These are phyloP conservation scores for Holothuria leucospilota DNA, from an alignment of 53 echinoderm and acorn worm genomes.

Conservation along the genomic window DNA sequence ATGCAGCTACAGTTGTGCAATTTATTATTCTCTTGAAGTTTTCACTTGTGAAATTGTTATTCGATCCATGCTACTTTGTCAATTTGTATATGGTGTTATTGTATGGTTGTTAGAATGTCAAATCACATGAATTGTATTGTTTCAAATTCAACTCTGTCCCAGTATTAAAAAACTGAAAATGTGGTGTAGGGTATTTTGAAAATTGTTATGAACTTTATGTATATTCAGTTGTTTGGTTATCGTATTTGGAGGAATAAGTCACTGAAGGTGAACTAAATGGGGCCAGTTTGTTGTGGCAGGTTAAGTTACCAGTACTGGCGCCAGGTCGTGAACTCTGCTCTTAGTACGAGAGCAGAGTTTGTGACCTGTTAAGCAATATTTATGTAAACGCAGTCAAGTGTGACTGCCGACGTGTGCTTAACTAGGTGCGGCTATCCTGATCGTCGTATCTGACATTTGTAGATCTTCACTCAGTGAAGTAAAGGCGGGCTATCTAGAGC, in stretches of 20 bases:
- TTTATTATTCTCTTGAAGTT: neutral
- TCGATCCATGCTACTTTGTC: too few species aligned
- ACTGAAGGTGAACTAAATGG: neutral
- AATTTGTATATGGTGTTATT: too few species aligned
- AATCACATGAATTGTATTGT: too few species aligned
- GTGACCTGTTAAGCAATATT: neutral
- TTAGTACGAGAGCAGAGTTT: neutral
- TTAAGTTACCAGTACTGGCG: neutral
- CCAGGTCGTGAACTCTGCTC: neutral
- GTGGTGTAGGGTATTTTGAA: neutral
- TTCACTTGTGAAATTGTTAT: too few species aligned
- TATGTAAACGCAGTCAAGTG: constrained; percentile 3
- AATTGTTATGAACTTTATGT: neutral
- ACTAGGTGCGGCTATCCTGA: too few species aligned
- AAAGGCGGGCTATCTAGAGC: too few species aligned
- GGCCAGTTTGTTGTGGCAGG: neutral
- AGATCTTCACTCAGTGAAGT: too few species aligned
- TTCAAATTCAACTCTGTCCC: too few species aligned
- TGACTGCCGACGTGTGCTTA: neutral
- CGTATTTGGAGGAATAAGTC: neutral
- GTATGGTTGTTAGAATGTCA: too few species aligned
- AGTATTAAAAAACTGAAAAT: too few species aligned
- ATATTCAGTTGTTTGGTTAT: neutral
- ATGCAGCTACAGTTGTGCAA: neutral
- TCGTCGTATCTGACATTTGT: too few species aligned